These are phyloP conservation scores for Antrozous pallidus DNA, from an alignment of 2,797 vertebrate species.

Conservation along the genomic window DNA sequence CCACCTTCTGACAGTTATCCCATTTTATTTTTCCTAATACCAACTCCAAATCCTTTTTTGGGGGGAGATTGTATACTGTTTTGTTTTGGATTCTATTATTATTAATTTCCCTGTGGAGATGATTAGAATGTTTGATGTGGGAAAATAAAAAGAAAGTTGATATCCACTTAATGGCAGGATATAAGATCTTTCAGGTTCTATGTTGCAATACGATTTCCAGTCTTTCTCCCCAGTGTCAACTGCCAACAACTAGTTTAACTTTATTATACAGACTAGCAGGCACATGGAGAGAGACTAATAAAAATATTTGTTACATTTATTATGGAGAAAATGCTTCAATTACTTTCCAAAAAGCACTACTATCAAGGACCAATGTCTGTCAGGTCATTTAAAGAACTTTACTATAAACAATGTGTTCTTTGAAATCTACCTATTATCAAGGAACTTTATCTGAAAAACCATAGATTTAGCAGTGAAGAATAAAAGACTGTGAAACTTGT, in stretches of 20 bases:
- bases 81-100: background rate
- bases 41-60: background rate
- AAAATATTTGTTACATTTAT: slow-evolving; percentile 68
- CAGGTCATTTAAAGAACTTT: slow-evolving; percentile 55
- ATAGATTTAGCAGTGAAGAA: slow-evolving; percentile 28
- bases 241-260: slow-evolving; percentile 65
- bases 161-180: slow-evolving; percentile 18
- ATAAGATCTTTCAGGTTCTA: slow-evolving; percentile 18
- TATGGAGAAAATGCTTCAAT: slow-evolving; percentile 57
- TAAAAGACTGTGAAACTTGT: slow-evolving; percentile 13
- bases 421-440: slow-evolving; percentile 13
- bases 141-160: slow-evolving; percentile 35
- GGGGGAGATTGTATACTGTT: background rate
- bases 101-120: background rate
- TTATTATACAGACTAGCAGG: slow-evolving; percentile 61
- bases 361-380: slow-evolving; percentile 46
- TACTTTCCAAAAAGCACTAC: slow-evolving; percentile 51
- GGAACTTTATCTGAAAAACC: slow-evolving; percentile 30
- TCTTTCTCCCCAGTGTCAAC: slow-evolving; percentile 14
- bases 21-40: slow-evolving; percentile 35
- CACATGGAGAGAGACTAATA: slow-evolving; percentile 58
- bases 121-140: slow-evolving; percentile 19
- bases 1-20: background rate
- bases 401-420: slow-evolving; percentile 33
- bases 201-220: slow-evolving; percentile 39